These are phyloP conservation scores for Todiramphus saurophagus DNA, from an alignment of 2,113 vertebrate species.

Conservation along the genomic window DNA sequence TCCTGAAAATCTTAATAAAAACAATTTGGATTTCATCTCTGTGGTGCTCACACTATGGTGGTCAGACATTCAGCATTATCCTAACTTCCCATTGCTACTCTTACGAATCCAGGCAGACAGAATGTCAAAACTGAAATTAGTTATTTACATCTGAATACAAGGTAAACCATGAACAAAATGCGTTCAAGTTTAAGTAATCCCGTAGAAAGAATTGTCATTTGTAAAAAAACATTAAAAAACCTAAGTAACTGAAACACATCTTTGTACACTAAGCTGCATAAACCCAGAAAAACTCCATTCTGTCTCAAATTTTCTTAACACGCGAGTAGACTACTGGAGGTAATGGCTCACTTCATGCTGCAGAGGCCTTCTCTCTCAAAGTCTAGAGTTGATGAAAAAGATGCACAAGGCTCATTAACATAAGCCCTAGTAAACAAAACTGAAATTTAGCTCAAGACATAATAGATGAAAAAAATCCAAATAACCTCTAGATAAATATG, in stretches of 20 bases:
- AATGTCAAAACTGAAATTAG: background rate
- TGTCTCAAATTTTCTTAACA: background rate
- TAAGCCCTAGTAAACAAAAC: background rate
- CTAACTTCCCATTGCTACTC: background rate
- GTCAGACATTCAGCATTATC: background rate
- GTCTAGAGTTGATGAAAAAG: background rate
- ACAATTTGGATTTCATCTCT: background rate
- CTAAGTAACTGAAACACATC: background rate
- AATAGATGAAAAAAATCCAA: background rate
- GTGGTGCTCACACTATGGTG: background rate
- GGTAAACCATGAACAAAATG: background rate
- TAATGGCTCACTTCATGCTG: background rate
- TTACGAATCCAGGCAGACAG: background rate
- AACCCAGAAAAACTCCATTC: background rate
- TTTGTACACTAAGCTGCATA: background rate
- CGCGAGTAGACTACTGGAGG: background rate
- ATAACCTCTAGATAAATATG: background rate
- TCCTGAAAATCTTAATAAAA: background rate
- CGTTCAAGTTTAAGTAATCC: background rate
- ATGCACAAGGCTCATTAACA: rapidly evolving
- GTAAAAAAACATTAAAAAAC: background rate
- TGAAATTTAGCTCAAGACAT: background rate
- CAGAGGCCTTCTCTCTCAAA: background rate
- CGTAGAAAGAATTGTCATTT: background rate
- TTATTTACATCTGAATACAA: background rate